phyloP scores from a whole-genome alignment of 2,888 invertebrate species.

The Xestia sexstrigata region DNA sequence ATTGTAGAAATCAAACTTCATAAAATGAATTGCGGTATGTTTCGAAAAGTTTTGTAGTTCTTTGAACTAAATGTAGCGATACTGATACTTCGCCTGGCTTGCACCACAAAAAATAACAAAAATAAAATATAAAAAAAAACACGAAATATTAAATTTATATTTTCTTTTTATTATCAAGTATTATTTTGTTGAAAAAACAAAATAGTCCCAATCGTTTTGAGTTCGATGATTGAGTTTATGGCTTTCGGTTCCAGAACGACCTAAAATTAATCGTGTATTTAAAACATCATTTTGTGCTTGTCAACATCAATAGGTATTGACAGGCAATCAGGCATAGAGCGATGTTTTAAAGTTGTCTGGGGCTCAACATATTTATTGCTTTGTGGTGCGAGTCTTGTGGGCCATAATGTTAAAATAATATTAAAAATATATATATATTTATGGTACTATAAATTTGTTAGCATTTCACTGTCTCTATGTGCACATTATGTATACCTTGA shows the following conservation, averaged over 20 bases:
- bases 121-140: no score
- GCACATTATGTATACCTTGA: constrained; percentile 52
- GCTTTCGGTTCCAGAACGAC: no score
- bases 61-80: constrained; percentile 31
- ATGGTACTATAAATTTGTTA: constrained; percentile 55
- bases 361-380: not conserved
- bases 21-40: constrained; percentile 29
- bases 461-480: constrained; percentile 44
- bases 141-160: no score
- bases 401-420: constrained; percentile 19
- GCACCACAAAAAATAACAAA: not conserved
- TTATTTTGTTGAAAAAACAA: no score
- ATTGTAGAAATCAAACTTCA: constrained; percentile 28
- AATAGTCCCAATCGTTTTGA: no score
- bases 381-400: not conserved
- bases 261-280: no score
- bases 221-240: no score
- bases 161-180: no score
- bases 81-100: constrained; percentile 1
- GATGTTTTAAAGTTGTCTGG: not conserved
- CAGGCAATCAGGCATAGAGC: no score
- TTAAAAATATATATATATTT: constrained; percentile 45
- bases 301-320: no score
- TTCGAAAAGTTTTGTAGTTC: constrained; percentile 51
- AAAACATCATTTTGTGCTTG: no score